A percentile compares a stretch with the other conserved stretches of the same genome.
These are phyloP conservation scores for Caenorhabditis afra DNA, from an alignment of 2,888 invertebrate genomes.

Conservation along the genomic window DNA sequence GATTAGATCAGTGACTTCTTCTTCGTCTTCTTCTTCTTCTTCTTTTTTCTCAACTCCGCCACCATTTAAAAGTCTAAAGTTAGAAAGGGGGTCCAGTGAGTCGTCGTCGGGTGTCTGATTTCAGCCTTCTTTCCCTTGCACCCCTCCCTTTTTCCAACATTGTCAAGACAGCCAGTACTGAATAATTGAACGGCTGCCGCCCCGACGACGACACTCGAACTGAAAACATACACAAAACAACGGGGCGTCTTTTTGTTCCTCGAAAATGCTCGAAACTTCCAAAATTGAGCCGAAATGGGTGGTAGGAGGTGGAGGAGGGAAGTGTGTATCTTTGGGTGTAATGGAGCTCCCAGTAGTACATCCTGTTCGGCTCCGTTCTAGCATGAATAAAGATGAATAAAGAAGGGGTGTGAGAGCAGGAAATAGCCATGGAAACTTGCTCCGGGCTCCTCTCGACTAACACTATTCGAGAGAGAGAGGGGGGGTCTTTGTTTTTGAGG, in stretches of 20 bases:
- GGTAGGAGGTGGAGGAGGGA: too few relatives aligned
- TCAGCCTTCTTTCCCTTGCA: slow-evolving; percentile 6
- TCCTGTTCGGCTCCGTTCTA: background rate
- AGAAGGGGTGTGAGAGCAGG: background rate
- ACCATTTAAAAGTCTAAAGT: slow-evolving; percentile 26
- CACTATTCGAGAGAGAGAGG: background rate
- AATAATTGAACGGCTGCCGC: background rate
- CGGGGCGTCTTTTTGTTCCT: background rate
- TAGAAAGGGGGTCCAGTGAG: background rate
- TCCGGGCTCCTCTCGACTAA: background rate
- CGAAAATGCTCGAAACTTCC: too few relatives aligned
- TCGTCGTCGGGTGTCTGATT: slow-evolving; percentile 30
- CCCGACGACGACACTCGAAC: background rate
- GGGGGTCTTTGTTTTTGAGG: too few relatives aligned
- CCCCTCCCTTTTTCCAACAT: background rate
- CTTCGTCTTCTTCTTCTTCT: background rate
- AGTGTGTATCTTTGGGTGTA: too few relatives aligned
- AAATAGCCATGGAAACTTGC: background rate
- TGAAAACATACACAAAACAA: too few relatives aligned
- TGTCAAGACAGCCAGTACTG: background rate
- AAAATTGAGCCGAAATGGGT: too few relatives aligned
- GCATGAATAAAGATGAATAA: background rate
- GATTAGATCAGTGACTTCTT: slow-evolving; percentile 38
- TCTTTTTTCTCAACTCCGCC: background rate
- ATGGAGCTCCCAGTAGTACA: background rate